Conservation (phyloP, 1,140 invertebrate genomes). For the Solenopsis invicta region DNA sequence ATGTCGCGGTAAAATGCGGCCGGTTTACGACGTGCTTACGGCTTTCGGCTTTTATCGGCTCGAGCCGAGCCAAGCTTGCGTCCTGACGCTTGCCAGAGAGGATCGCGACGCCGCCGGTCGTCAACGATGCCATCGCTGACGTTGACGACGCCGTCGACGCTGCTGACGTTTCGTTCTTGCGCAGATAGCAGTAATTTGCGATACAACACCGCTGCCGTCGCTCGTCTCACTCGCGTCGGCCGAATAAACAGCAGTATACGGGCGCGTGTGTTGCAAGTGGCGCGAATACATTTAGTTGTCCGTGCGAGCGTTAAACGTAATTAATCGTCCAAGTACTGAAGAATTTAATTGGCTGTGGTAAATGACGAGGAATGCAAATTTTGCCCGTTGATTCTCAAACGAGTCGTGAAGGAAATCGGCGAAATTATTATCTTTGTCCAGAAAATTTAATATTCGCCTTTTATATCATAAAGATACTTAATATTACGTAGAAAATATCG, state of each 20-base stretch:
- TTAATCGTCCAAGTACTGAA: conserved; percentile 37
- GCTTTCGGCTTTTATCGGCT: conserved; percentile 73
- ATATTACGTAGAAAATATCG: conserved; percentile 76
- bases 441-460: background rate
- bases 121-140: conserved; percentile 51
- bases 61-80: conserved; percentile 53
- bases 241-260: conserved; percentile 35
- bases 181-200: conserved; percentile 55
- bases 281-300: conserved; percentile 34
- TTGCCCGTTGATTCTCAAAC: conserved; percentile 4
- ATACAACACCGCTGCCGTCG: conserved; percentile 29
- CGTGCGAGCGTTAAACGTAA: conserved; percentile 42
- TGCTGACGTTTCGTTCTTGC: conserved; percentile 57
- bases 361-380: conserved; percentile 8
- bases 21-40: conserved; percentile 76
- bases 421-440: background rate
- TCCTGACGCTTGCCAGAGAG: background rate
- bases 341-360: conserved; percentile 36
- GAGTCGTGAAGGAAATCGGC: conserved; percentile 23
- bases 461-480: conserved; percentile 45
- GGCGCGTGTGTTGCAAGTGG: background rate
- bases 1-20: conserved; percentile 69
- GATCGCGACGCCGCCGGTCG: conserved; percentile 37
- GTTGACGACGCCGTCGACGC: conserved; percentile 56
- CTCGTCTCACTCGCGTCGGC: conserved; percentile 9